Base-by-base conservation (phyloP, 2,888 invertebrate genomes). In the Stenolophus ochropezus region DNA sequence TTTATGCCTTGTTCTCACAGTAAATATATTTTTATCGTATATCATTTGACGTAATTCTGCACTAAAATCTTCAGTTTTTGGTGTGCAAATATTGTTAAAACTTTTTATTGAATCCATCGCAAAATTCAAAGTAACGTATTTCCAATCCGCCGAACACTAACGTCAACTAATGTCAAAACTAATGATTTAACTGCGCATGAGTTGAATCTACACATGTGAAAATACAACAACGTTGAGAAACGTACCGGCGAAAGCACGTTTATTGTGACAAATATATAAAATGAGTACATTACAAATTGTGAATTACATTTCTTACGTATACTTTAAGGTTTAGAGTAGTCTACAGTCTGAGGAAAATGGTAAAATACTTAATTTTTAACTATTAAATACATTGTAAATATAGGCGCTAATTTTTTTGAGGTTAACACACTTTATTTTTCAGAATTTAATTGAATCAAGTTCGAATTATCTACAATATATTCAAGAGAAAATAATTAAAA, bases 41-140 rank as follows among this genome's bases (percentile, higher is more conserved):
- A 94, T 91, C 47, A 92, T 91, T 85, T 91, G 90, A 76, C 91
- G 91, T 27, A 94, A 87, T 87, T 94, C 94, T 61, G 90, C 89
- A 85, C 92, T 92, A 65, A 92, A 90, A 83, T 90, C 90, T 83
- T 89, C 88, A 21, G 87, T 85, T 81, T 91, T 90, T 0, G 92
- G 94, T 21, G 94, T 94, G 85, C 90, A 90, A 69, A 80, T 58
- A 20, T 53, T 56, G 33, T 56, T 80, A 80, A 51, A 75, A 75
- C 75, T 75, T 16, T 16, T 16, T 6, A 16, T n/a, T 23, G 53
- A 16, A 56, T 75, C 53, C 75, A 75, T 75, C 25, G 51, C 16
- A 73, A 33, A 6, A 20, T 47, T 27, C 5, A 65, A 69, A 69
- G 21, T 49, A 73, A 73, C 73, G 73, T 73, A 73, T 20, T 73